Evolutionary conservation across 2,797 vertebrate genomes (phyloP).

Genomic region (Tarsius wallacei): DNA sequence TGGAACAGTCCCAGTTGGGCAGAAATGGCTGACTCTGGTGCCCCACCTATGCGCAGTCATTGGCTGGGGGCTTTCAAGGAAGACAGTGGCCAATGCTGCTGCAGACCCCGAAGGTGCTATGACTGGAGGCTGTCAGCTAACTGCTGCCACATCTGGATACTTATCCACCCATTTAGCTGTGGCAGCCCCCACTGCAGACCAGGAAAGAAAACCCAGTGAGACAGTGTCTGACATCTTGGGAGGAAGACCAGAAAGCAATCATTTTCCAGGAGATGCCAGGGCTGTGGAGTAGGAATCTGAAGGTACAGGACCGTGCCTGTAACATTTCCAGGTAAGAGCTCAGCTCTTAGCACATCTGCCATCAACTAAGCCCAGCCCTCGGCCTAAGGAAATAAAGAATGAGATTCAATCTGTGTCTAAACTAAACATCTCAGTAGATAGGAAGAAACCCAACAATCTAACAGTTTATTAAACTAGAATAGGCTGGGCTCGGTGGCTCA

Average conservation of each 20-base stretch:
- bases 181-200: background rate
- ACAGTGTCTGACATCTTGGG: background rate
- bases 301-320: background rate
- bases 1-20: background rate
- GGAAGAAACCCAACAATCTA: background rate
- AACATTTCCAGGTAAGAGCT: background rate
- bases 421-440: background rate
- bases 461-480: background rate
- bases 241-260: background rate
- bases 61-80: background rate
- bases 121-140: background rate
- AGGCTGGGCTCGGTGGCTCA: background rate
- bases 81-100: background rate
- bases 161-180: background rate
- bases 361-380: background rate
- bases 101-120: background rate
- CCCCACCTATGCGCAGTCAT: background rate
- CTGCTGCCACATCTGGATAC: background rate
- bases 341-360: background rate
- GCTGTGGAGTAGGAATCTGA: background rate
- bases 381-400: background rate
- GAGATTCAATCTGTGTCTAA: background rate
- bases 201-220: background rate
- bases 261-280: background rate
- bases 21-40: background rate